Evolutionary conservation across 2,797 vertebrate species (phyloP), one percentile per base, ranked within the genome.

Genomic region (Diplodus puntazzo): DNA sequence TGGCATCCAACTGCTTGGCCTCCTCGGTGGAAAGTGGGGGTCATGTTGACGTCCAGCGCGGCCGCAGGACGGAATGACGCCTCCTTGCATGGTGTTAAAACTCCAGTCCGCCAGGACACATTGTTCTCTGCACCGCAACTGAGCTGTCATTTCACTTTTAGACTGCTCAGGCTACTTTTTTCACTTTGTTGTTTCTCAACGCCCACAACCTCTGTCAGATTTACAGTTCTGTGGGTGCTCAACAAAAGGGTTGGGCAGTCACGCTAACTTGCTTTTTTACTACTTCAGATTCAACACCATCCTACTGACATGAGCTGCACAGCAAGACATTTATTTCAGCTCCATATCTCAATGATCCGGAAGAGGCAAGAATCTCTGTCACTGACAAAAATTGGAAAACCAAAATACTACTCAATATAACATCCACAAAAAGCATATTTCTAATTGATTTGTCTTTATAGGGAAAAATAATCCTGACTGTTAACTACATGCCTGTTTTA

Each of bases 51-150:
- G 55, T 81, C 81, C 73, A 54, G 21, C 20, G 20, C 43, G 63
- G 85, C 86, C 72, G 12, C 79, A 86, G 66, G 78, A 52, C 17
- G 30, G 72, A 66, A 67, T 25, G 62, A 84, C 59, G 67, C 74
- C 53, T 73, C 67, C 42, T 72, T 58, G 69, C 18, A 11, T 42
- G 45, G 34, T 78, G 79, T 75, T 81, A 81, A 48, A 90, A 87
- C 84, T 62, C 67, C 60, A 87, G 58, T 73, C 70, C 73, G 57
- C 80, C 54, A 71, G 55, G 45, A 83, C 75, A 81, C 54, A 90
- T 86, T 90, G 92, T 92, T 85, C 83, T 69, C 63, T 55, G 61
- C 18, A 75, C 87, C 86, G 84, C 82, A 91, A 89, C 87, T 88
- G 53, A 84, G 82, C 66, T 73, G 74, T 66, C 57, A 69, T 82